Base-by-base conservation (phyloP, 2,888 invertebrate species). In the Calliopum simillimum region DNA sequence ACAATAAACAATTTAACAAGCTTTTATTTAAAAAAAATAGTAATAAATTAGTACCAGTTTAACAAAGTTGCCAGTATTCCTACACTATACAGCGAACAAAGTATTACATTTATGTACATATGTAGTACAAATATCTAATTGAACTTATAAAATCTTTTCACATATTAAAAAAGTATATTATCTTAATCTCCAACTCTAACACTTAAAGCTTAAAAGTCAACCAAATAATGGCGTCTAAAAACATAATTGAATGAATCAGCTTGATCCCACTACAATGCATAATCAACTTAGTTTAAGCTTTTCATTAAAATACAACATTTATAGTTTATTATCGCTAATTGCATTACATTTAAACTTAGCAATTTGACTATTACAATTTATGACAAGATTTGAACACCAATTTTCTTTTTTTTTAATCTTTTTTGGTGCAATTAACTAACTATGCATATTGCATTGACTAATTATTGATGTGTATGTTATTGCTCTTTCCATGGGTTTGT, bases 391-490 rank as follows among this genome's bases (percentile, higher is more conserved):
- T 44, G 11, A 65, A 43, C 65, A 55, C 65, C 44, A 46, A 21
- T 1, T 33, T 6, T 33, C 8, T 6, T 33, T 33, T 33, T 46
- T 23, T 8, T n/a, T n/a, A n/a, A n/a, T n/a, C n/a, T n/a, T n/a
- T 12, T 56, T 49, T 55, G n/a, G 44, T 44, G 43, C 14, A 55
- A 23, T 23, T 19, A 8, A 61, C 33, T 33, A 33, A 8, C 8
- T 33, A 33, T 33, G 8, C n/a, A 12, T 61, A 46, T 59, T 59
- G 61, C 46, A 53, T 65, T 55, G 41, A 65, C 55, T 53, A 55
- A 43, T 43, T 51, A 46, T 46, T 61, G 55, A 65, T 65, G 55
- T 65, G 65, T 63, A 21, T 63, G 53, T 65, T 67, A 67, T 67
- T 67, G 67, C 67, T 67, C 47, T 47, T 67, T 59, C 33, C 33